Base-by-base conservation (phyloP, 2,888 invertebrate genomes). In the Venustoraphidia nigricollis region DNA sequence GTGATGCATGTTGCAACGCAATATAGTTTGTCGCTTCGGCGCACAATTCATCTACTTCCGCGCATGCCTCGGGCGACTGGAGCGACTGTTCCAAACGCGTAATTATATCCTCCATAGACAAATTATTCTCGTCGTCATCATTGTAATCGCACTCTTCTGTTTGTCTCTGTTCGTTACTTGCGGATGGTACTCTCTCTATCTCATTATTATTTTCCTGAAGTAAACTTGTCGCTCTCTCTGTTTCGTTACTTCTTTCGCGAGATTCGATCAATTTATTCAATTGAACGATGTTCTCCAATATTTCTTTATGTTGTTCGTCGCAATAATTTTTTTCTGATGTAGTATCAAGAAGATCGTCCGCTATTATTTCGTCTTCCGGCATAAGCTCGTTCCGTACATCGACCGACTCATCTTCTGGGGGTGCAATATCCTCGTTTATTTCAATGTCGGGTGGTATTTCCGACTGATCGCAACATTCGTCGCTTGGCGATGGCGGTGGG, bases 71-170 rank as follows among this genome's bases (percentile, higher is more conserved):
- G 1, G 68, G 68, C 52, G 65, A 66, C 49, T 64, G 59, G 36
- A 82, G 67, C 35, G 80, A 76, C 55, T 77, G 77, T 56, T 78
- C 75, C 37, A 82, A 66, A 40, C 80, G 67, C 48, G 75, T 75
- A 50, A 81, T 72, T 51, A 81, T 79, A 57, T 81, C 81, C 47
- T 66, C 66, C 67, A 68, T 68, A 4, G 66, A 63, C 50, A 68
- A 53, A 54, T 65, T 66, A 55, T 67, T 66, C 47, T 66, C 67
- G 50, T 66, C 66, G 14, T 60, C 60, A 37, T 66, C 66, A 41
- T 60, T 65, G 52, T 68, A 68, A 56, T 67, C 67, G 51, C 64
- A 64, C 47, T 66, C 65, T 40, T 65, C 64, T 51, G 61, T 61
- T 34, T 53, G 54, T 44, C 55, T 55, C 3, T 53, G 51, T 35